A percentile compares a stretch with the other conserved stretches of the same genome.
phyloP scores from a whole-genome alignment of 2,113 vertebrate species.

The Notechis scutatus region DNA sequence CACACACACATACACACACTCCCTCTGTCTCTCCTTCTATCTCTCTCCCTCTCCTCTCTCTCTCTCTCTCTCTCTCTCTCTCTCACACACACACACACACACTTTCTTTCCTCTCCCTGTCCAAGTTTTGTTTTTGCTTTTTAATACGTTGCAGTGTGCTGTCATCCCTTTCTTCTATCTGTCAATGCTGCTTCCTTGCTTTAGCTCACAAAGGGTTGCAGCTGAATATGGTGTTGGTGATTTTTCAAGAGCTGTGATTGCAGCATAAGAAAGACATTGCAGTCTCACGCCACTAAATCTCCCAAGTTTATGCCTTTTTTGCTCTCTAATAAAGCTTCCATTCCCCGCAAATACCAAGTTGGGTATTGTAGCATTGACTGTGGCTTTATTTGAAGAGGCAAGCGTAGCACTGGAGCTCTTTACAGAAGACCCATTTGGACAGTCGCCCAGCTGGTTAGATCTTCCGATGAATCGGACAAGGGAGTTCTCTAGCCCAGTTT shows the following conservation, averaged over 20 bases:
- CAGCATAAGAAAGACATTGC: not conserved
- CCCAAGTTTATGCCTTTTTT: not conserved
- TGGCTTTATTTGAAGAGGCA: not conserved
- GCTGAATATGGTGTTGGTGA: slow-evolving; percentile 5
- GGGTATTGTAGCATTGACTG: too few relatives aligned
- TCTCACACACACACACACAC: not conserved
- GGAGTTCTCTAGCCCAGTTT: not conserved
- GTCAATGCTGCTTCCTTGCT: slow-evolving; percentile 18
- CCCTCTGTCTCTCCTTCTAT: too few relatives aligned
- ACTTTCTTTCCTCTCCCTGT: not conserved
- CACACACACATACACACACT: too few relatives aligned
- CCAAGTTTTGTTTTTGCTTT: not conserved
- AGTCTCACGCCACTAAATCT: not conserved
- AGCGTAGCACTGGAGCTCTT: not conserved
- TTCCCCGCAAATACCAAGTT: not conserved
- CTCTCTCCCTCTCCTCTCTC: too few relatives aligned
- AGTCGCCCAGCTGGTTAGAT: not conserved
- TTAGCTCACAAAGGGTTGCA: slow-evolving; percentile 12
- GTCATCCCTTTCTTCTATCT: slow-evolving; percentile 2
- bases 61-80: too few relatives aligned
- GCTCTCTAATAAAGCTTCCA: not conserved
- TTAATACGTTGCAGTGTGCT: not conserved
- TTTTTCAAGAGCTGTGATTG: not conserved
- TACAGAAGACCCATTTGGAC: not conserved
- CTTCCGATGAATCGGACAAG: not conserved